A percentile compares a stretch with the other conserved stretches of the same genome.
Evolutionary conservation across 2,113 vertebrate species (phyloP).

Genomic region (Pituophis catenifer): DNA sequence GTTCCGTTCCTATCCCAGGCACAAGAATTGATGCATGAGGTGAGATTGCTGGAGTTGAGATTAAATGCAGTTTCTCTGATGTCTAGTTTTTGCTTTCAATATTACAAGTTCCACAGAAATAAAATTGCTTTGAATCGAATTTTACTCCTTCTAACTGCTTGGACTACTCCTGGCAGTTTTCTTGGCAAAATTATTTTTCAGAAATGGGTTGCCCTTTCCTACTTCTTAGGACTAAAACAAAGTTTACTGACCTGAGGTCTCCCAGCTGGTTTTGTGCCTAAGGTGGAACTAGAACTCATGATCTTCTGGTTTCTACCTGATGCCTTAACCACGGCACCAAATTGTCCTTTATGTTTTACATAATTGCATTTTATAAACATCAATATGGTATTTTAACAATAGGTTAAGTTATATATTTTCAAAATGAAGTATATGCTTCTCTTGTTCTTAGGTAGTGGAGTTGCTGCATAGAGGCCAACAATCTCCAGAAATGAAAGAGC

Average conservation of each 20-base stretch:
- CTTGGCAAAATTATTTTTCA: not conserved
- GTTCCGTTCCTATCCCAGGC: slow-evolving; percentile 72
- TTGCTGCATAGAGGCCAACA: slow-evolving; percentile 61
- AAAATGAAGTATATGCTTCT: not conserved
- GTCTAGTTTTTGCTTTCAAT: not conserved
- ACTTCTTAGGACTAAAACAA: not conserved
- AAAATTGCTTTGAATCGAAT: not conserved
- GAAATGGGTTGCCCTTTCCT: not conserved
- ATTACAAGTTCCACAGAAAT: not conserved
- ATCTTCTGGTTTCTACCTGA: not conserved
- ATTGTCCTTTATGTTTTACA: not conserved
- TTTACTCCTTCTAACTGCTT: not conserved
- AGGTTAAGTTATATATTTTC: not conserved
- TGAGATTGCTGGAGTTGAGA: slow-evolving; percentile 45
- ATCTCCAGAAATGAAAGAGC: slow-evolving; percentile 81
- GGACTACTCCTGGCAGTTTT: not conserved
- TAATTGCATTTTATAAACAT: not conserved
- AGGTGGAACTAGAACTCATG: not conserved
- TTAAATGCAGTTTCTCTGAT: not conserved
- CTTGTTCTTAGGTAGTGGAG: slow-evolving; percentile 63
- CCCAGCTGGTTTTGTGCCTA: not conserved
- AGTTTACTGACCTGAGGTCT: not conserved
- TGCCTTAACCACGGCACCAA: not conserved
- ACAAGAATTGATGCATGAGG: slow-evolving; percentile 78
- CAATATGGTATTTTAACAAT: not conserved